Percentiles rank a stretch among this genome's conserved stretches.
phyloP scores from a whole-genome alignment of 1,140 invertebrate species.

The Elymnias hypermnestra region DNA sequence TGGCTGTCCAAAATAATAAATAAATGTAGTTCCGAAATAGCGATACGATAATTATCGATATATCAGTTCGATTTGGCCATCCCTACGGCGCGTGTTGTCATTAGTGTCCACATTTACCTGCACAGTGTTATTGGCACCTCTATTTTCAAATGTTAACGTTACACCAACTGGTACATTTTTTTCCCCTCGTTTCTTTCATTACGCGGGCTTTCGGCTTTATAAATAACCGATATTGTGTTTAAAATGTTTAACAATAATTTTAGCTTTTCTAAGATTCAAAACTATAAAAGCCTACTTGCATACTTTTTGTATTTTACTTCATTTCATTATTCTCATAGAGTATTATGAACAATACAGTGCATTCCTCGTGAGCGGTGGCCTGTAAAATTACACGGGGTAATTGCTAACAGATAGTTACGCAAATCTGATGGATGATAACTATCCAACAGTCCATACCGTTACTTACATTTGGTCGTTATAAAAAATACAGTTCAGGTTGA shows the following conservation, averaged over 20 bases:
- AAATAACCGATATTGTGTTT: too few species aligned
- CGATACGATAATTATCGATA: too few species aligned
- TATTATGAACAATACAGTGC: too few species aligned
- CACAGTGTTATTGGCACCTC: conserved; percentile 40
- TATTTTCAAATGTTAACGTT: conserved; percentile 11
- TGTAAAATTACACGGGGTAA: conserved; percentile 50
- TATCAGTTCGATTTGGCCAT: too few species aligned
- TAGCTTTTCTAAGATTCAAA: too few species aligned
- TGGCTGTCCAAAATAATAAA: too few species aligned
- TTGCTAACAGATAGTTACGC: conserved; percentile 70
- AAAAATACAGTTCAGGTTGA: conserved; percentile 36
- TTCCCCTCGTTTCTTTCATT: not conserved
- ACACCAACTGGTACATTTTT: conserved; percentile 1
- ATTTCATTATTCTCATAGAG: too few species aligned
- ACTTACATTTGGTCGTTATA: conserved; percentile 69
- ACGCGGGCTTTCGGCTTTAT: too few species aligned
- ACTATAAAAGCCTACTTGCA: too few species aligned
- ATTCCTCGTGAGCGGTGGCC: conserved; percentile 45
- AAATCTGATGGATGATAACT: conserved; percentile 73
- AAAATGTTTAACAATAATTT: not conserved
- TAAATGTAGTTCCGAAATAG: too few species aligned
- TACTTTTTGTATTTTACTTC: conserved; percentile 25
- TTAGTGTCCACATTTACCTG: conserved; percentile 49
- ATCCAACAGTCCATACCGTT: conserved; percentile 58
- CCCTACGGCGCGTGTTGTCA: too few species aligned